Conservation (phyloP, 2,113 vertebrate species). For the Peromyscus californicus region DNA sequence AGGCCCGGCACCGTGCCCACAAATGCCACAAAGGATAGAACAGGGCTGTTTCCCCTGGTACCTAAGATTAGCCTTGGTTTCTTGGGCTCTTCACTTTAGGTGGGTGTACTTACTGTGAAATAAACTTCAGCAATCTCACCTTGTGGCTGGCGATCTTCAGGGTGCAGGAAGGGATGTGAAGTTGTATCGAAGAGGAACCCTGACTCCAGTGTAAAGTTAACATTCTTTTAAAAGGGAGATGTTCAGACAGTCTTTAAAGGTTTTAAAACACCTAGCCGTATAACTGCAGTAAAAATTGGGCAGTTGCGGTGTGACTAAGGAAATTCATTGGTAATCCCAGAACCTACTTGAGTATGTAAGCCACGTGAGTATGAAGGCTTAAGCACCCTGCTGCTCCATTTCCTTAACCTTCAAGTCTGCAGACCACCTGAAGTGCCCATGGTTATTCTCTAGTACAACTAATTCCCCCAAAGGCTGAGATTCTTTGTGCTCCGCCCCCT, state of each 20-base stretch:
- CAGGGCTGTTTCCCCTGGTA: neutral
- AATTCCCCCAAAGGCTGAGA: neutral
- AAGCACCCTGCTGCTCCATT: neutral
- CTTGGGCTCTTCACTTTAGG: constrained; percentile 78
- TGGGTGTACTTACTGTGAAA: constrained; percentile 69
- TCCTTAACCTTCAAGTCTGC: neutral
- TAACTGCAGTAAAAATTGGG: neutral
- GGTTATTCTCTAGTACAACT: neutral
- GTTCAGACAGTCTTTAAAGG: neutral
- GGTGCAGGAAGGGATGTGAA: constrained; percentile 51
- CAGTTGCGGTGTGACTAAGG: neutral
- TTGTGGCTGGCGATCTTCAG: constrained; percentile 62
- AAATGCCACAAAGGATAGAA: neutral
- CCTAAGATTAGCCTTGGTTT: constrained; percentile 61
- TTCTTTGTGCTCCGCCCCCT: neutral
- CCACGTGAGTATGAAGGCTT: neutral
- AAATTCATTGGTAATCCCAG: constrained; percentile 17
- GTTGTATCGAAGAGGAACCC: constrained; percentile 30
- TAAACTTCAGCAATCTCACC: constrained; percentile 79
- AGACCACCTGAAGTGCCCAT: neutral
- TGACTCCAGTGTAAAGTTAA: neutral
- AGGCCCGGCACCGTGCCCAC: neutral
- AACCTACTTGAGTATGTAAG: neutral
- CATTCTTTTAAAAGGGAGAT: neutral
- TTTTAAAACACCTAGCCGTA: neutral